These are phyloP conservation scores for Sphinx pinastri DNA, from an alignment of 2,888 invertebrate genomes.

Conservation along the genomic window DNA sequence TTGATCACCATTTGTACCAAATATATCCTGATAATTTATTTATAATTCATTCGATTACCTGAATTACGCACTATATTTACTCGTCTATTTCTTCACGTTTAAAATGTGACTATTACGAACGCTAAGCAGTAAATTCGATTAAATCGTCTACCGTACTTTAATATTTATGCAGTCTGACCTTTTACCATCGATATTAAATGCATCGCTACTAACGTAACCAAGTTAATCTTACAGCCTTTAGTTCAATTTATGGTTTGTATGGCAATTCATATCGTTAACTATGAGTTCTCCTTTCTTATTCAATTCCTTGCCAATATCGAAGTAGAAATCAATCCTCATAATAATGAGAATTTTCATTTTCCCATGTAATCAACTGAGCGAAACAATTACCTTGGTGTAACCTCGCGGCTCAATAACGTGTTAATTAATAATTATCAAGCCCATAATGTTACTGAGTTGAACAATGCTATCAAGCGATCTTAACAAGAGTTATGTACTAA, in stretches of 20 bases:
- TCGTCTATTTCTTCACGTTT: neutral
- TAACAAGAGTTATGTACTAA: conserved; percentile 4
- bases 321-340: conserved; percentile 1
- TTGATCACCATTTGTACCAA: neutral
- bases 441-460: conserved; percentile 11
- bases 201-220: neutral
- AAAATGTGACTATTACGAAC: neutral
- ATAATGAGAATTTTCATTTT: conserved; percentile 14
- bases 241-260: neutral
- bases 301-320: neutral
- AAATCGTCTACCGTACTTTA: neutral
- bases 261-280: neutral
- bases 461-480: conserved; percentile 18
- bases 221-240: neutral
- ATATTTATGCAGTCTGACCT: neutral
- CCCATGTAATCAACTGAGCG: conserved; percentile 31
- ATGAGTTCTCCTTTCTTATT: neutral
- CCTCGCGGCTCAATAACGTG: conserved; percentile 58
- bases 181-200: neutral
- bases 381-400: conserved; percentile 34
- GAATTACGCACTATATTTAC: neutral
- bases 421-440: conserved; percentile 44
- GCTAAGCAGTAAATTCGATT: neutral
- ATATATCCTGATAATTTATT: neutral
- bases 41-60: neutral